These are phyloP conservation scores for Ashinkailepas kermadecensis DNA, from an alignment of 2,888 invertebrate genomes.

Conservation along the genomic window DNA sequence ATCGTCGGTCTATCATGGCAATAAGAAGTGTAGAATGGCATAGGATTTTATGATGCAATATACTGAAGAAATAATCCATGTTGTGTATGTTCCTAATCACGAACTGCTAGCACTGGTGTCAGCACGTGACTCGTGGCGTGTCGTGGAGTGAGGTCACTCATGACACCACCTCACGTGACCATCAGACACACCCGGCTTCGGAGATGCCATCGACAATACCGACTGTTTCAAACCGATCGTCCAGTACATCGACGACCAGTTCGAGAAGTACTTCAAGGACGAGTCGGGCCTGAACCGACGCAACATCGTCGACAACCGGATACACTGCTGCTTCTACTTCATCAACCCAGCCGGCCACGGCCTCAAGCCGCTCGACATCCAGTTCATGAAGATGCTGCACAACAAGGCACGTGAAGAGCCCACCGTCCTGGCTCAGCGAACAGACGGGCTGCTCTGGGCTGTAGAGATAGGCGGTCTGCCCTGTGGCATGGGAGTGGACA, in stretches of 20 bases:
- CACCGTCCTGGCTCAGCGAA: no score
- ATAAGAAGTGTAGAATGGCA: no score
- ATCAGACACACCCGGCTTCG: constrained; percentile 93
- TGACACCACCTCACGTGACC: constrained; percentile 44
- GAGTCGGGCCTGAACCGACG: constrained; percentile 93
- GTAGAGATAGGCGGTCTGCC: no score
- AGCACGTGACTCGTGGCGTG: no score
- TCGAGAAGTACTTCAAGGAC: constrained; percentile 68
- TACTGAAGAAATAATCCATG: no score
- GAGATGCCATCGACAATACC: constrained; percentile 89
- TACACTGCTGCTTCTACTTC: constrained; percentile 96
- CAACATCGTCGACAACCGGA: constrained; percentile 93
- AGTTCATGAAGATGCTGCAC: constrained; percentile 93
- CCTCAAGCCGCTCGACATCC: constrained; percentile 81
- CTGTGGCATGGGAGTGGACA: no score
- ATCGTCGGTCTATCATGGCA: no score
- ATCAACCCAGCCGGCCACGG: constrained; percentile 96
- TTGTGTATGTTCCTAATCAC: no score
- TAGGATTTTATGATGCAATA: no score
- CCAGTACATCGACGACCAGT: constrained; percentile 95
- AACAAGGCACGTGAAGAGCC: constrained; percentile 53
- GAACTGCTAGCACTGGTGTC: no score
- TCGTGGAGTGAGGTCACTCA: no score
- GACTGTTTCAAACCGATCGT: constrained; percentile 86
- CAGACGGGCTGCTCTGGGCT: no score